These are phyloP conservation scores for Centruroides sculpturatus DNA, from an alignment of 1,140 invertebrate genomes.

Conservation along the genomic window DNA sequence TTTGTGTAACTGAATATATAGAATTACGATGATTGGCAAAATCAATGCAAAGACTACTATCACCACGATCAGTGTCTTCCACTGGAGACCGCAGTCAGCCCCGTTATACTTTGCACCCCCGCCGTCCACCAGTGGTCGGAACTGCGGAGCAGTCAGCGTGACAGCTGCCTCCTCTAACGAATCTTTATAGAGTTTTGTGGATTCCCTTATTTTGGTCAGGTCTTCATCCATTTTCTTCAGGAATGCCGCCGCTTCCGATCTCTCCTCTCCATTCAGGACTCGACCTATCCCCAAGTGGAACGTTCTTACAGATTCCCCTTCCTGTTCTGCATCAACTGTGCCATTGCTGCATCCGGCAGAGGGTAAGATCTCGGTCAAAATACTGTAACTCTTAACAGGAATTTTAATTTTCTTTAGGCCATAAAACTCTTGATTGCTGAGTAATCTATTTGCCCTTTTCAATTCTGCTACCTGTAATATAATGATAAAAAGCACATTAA, in stretches of 20 bases:
- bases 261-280: constrained; percentile 6
- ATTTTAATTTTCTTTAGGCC: constrained; percentile 11
- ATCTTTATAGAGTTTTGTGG: constrained; percentile 10
- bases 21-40: constrained; percentile 3
- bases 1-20: not conserved
- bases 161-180: constrained; percentile 8
- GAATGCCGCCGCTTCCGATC: constrained; percentile 13
- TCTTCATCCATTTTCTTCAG: constrained; percentile 14
- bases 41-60: constrained; percentile 4
- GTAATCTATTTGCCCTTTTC: constrained; percentile 16
- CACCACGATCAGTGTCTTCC: constrained; percentile 7
- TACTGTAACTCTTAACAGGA: constrained; percentile 17
- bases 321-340: not conserved
- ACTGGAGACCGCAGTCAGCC: constrained; percentile 10
- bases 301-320: not conserved
- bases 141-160: constrained; percentile 5
- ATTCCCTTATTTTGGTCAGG: constrained; percentile 17
- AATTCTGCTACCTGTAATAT: constrained; percentile 10
- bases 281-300: constrained; percentile 16
- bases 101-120: constrained; percentile 6
- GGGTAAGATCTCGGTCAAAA: constrained; percentile 14
- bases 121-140: constrained; percentile 4
- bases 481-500: not conserved
- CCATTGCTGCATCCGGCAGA: not conserved
- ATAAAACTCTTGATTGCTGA: constrained; percentile 17